Percentiles rank a stretch among this genome's conserved stretches.
Conservation (phyloP, 2,113 vertebrate genomes). For the Atlantisia rogersi region DNA sequence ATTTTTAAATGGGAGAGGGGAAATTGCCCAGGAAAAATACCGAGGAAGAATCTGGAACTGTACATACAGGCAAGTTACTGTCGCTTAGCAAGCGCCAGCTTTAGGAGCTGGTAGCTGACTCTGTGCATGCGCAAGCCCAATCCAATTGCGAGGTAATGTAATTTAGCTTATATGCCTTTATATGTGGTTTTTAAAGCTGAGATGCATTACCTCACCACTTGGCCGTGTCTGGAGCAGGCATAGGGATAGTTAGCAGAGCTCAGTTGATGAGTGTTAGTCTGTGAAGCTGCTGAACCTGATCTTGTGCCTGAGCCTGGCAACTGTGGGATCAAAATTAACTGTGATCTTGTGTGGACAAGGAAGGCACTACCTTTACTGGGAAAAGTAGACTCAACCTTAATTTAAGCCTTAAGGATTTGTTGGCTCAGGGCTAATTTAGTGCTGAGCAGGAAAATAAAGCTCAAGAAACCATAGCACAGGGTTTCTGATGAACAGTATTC, state of each 20-base stretch:
- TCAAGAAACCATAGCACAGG: not conserved
- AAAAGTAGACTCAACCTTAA: not conserved
- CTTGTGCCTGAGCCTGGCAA: not conserved
- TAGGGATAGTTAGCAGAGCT: not conserved
- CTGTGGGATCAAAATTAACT: not conserved
- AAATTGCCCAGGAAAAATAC: constrained; percentile 1
- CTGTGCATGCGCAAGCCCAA: rapidly evolving
- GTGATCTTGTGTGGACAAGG: not conserved
- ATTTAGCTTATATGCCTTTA: not conserved
- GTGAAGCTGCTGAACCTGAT: not conserved
- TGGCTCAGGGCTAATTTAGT: not conserved
- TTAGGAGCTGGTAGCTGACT: not conserved
- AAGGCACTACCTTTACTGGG: not conserved
- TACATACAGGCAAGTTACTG: not conserved
- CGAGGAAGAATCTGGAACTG: not conserved
- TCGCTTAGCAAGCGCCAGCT: not conserved
- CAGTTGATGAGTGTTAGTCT: not conserved
- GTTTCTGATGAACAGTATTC: not conserved
- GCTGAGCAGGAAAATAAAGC: not conserved
- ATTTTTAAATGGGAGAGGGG: not conserved
- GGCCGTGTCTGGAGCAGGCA: not conserved
- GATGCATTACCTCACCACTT: constrained; percentile 17
- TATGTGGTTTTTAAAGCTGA: not conserved
- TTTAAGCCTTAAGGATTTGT: not conserved
- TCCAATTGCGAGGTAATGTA: not conserved